Evolutionary conservation across 1,140 invertebrate genomes (phyloP), one percentile per base, ranked within the genome.

Genomic region (Temnothorax nylanderi): DNA sequence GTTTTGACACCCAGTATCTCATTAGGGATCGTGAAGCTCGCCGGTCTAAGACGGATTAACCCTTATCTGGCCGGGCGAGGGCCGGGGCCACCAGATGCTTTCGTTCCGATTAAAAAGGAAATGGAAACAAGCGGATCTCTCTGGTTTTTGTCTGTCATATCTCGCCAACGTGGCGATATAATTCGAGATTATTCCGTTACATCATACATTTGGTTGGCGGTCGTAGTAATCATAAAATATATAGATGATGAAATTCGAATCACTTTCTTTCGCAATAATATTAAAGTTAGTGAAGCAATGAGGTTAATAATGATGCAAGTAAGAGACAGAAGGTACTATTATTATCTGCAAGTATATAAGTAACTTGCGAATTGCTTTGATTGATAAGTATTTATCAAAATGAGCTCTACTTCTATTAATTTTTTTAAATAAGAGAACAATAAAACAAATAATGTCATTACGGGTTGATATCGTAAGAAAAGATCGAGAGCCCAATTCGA

Each of bases 1-100:
- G 94, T 95, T 95, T 95, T 95, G 94, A 95, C 94, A 94, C 93
- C 93, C 92, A 91, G 94, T 94, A 95, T 95, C 94, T 95, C 94
- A 95, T 95, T 95, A 95, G 88, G 91, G 92, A 94, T 94, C 93
- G 90, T 93, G 93, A 94, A 92, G 94, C 93, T 91, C 88, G 86
- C 88, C 47, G 64, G 77, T 80, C 84, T 41, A 76, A 77, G 58
- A 74, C 65, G 89, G 92, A 93, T 93, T 92, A 92, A 60, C 10
- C 56, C 69, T 84, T 84, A 84, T 84, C 80, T 84, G 80, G 26
- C 1, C 6, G 51, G 21, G n/a, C 37, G 64, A 54, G 18, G 41
- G 32, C 34, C 54, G 7, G 69, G 13, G 26, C 26, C 13, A 84
- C 67, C 80, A 75, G 69, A 84, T 74, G 80, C 80, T 84, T 74